phyloP scores from a whole-genome alignment of 2,113 vertebrate species.

The Halcyon malimbica region DNA sequence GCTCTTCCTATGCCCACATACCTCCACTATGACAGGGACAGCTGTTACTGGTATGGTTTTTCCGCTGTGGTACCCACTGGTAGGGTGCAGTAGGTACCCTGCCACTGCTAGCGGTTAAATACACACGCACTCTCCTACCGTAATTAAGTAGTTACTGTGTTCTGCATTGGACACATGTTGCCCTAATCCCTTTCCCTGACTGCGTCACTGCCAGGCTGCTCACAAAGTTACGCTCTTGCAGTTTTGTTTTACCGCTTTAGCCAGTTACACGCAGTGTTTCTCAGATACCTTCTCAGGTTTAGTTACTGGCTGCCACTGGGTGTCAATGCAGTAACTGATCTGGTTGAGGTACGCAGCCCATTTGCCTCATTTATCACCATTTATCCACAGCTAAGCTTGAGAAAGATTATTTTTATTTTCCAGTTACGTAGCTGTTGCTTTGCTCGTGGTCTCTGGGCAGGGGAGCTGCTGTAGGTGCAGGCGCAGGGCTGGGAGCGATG shows the following conservation, averaged over 20 bases:
- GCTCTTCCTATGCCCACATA: background rate
- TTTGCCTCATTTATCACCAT: background rate
- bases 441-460: background rate
- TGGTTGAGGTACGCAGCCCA: background rate
- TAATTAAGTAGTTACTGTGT: background rate
- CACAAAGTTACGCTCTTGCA: background rate
- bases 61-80: background rate
- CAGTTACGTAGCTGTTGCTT: background rate
- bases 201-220: background rate
- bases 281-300: background rate
- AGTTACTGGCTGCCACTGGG: background rate
- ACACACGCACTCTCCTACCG: background rate
- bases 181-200: background rate
- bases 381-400: background rate
- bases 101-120: background rate
- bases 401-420: background rate
- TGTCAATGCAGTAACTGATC: background rate
- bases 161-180: background rate
- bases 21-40: background rate
- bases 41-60: background rate
- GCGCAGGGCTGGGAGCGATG: background rate
- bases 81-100: background rate
- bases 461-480: background rate
- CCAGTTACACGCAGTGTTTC: background rate
- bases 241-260: background rate